Base-by-base conservation (phyloP, 2,888 invertebrate species). In the Fissipunctia ypsillon region DNA sequence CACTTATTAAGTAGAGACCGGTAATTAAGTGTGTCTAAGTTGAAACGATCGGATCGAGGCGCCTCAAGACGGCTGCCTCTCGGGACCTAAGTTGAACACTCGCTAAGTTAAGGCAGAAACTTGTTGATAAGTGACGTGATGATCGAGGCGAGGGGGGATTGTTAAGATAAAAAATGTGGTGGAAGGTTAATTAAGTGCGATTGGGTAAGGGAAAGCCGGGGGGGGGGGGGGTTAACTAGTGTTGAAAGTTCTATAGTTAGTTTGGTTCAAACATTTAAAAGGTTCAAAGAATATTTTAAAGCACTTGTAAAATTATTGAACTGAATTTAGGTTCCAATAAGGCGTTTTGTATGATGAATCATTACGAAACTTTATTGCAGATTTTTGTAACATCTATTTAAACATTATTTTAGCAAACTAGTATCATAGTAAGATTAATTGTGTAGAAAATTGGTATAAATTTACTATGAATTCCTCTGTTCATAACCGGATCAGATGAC, bases 31-130 rank as follows among this genome's bases (percentile, higher is more conserved):
- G 69, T 69, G 73, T 75, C 28, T 82, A 82, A 80, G 71, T 76
- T 80, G 66, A 65, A 78, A 77, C 73, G 70, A 83, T 48, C 65
- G 68, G 74, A 65, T 78, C 70, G 70, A 60, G 59, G 41, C 56
- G 52, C 28, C 57, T 80, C 56, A 56, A 83, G 79, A 73, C 72
- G 68, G 78, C 50, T 77, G 67, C 76, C 86, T 75, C 81, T 64
- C 35, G 85, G 84, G 85, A 82, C 66, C 76, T 81, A 86, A 89
- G 86, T 89, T 88, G 87, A 87, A 87, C 88, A 88, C 84, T 87
- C 81, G 75, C 71, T 69, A 84, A 84, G 74, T 84, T 81, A 73
- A 28, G 38, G 52, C 74, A 60, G 70, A 73, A 88, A 81, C 81
- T 85, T 76, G 73, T 54, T 69, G 73, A 77, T 81, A 78, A 81